phyloP scores from a whole-genome alignment of 1,140 invertebrate genomes.

The Monochamus saltuarius region DNA sequence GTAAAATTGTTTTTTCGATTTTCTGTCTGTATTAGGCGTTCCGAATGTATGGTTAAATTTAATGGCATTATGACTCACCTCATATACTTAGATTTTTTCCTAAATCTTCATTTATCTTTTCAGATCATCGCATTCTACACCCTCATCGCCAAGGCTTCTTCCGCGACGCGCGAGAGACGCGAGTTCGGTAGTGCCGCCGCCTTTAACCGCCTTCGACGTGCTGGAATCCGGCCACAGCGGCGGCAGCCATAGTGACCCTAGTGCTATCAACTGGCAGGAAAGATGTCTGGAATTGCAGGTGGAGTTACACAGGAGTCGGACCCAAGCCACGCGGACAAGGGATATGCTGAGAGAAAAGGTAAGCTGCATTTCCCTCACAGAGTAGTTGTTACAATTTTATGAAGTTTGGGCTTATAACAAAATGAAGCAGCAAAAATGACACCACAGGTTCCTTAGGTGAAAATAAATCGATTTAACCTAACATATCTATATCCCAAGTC shows the following conservation, averaged over 20 bases:
- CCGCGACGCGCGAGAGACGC: constrained; percentile 55
- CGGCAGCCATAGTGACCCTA: constrained; percentile 51
- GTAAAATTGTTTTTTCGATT: too few relatives aligned
- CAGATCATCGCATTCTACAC: constrained; percentile 57
- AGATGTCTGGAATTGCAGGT: constrained; percentile 78
- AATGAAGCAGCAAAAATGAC: too few relatives aligned
- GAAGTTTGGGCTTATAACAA: too few relatives aligned
- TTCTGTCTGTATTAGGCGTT: too few relatives aligned
- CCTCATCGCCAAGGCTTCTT: constrained; percentile 68
- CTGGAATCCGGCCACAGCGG: constrained; percentile 37
- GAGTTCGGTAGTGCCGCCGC: constrained; percentile 43
- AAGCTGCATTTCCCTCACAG: constrained; percentile 23
- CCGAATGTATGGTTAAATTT: too few relatives aligned
- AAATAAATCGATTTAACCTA: too few relatives aligned
- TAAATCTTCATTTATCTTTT: background rate
- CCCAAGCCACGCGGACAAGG: constrained; percentile 79
- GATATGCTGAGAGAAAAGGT: constrained; percentile 87
- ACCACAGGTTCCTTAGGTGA: too few relatives aligned
- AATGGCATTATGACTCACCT: too few relatives aligned
- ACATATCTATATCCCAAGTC: too few relatives aligned
- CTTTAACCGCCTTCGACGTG: constrained; percentile 53
- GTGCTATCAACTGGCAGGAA: constrained; percentile 76
- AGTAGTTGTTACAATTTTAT: too few relatives aligned
- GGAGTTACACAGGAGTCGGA: constrained; percentile 77
- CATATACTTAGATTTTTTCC: too few relatives aligned